Base-by-base conservation (phyloP, 2,797 vertebrate species). In the Natrix natrix region DNA sequence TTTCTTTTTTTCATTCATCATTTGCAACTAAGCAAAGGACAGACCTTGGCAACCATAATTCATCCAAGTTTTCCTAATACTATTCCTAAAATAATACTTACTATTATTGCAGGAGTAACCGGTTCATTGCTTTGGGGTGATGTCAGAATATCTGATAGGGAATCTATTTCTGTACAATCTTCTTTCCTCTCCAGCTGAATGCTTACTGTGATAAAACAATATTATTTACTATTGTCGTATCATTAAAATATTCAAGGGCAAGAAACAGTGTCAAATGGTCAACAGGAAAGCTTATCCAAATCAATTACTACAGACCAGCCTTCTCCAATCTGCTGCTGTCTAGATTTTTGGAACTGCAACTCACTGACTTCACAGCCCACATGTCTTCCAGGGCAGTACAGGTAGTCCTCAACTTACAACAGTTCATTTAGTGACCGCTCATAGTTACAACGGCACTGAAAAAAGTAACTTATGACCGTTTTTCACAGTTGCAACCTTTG, bases 21-120 rank as follows among this genome's bases (percentile, higher is more conserved):
- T 74, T 55, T 69, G 26, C 54, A 90, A 90, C 20, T 61, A 52
- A 86, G 8, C 26, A 89, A 61, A 61, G 1, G 7, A 86, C 12
- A 16, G 26, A 69, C 13, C 3, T 55, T 48, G 55, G 60, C 54
- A 74, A 61, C 1, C 12, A 3, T 13, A 24, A 57, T 56, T 57
- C 17, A 26, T 8, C 43, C 5, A 55, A 3, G 3, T 37, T 17
- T 26, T 83, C 26, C 74, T 37, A 61, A 56, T 52, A 6, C 48
- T 52, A 52, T 52, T 52, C 48, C 48, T 52, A 52, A 52, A 52
- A 52, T 52, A 52, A 3, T 91, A 95, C 96, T 96, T 94, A 96
- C 96, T 0, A 86, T 59, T 61, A 2, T 55, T 86, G 2, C 32
- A 22, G 48, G 3, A 14, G 78, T 37, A 12, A 89, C 69, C 2